Conservation (phyloP, 2,113 vertebrate genomes). For the Petrocephalus zakoni region DNA sequence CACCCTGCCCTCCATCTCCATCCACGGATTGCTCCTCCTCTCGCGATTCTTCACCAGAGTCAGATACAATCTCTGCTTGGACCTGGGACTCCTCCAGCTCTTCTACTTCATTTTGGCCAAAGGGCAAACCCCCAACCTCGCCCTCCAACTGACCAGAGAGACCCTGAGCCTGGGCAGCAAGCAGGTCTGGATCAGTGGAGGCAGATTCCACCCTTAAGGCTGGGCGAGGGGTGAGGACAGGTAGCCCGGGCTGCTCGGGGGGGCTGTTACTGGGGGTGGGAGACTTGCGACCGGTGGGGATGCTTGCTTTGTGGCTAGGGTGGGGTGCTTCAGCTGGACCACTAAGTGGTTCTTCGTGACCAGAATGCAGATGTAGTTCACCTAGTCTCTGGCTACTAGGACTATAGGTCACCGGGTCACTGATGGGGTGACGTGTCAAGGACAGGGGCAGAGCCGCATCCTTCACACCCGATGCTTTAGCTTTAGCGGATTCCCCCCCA, state of each 20-base stretch:
- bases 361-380: slow-evolving; percentile 22
- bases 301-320: neutral
- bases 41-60: neutral
- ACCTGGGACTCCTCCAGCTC: neutral
- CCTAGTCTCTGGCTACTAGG: neutral
- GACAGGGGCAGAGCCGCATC: slow-evolving; percentile 33
- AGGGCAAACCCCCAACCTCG: neutral
- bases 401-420: neutral
- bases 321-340: neutral
- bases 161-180: neutral
- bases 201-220: slow-evolving; percentile 39
- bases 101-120: neutral
- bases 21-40: slow-evolving; percentile 31
- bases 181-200: neutral
- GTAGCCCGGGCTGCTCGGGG: neutral
- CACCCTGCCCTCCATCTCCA: slow-evolving; percentile 33
- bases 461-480: slow-evolving; percentile 36
- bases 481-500: slow-evolving; percentile 30
- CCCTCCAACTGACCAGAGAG: neutral
- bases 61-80: neutral
- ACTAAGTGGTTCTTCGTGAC: slow-evolving; percentile 14
- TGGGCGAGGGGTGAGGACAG: slow-evolving; percentile 41
- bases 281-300: neutral
- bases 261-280: neutral
- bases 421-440: slow-evolving; percentile 25